Conservation (phyloP, 1,140 invertebrate genomes). For the Calephelis nemesis region DNA sequence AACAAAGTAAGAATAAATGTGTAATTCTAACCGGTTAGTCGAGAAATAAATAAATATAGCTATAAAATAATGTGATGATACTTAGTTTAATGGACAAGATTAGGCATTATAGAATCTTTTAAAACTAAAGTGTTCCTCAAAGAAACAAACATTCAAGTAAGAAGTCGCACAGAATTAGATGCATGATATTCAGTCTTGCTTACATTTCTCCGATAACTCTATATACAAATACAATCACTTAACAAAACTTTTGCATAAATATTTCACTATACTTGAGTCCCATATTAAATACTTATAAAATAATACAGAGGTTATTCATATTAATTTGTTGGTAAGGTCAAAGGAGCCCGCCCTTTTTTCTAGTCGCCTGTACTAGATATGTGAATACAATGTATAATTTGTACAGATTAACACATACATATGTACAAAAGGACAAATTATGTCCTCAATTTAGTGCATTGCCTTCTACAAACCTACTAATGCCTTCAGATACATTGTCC, state of each 20-base stretch:
- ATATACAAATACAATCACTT: constrained; percentile 55
- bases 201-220: constrained; percentile 46
- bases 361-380: constrained; percentile 63
- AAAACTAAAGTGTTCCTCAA: constrained; percentile 6
- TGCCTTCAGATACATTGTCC: constrained; percentile 35
- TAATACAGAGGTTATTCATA: constrained; percentile 63
- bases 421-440: constrained; percentile 7
- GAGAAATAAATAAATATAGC: constrained; percentile 66
- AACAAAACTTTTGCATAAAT: constrained; percentile 48
- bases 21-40: constrained; percentile 33
- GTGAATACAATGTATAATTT: constrained; percentile 46
- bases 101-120: constrained; percentile 48
- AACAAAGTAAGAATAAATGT: constrained; percentile 55
- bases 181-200: constrained; percentile 64
- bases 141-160: constrained; percentile 8
- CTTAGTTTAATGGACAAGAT: constrained; percentile 72
- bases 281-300: constrained; percentile 68
- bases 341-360: constrained; percentile 62
- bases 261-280: constrained; percentile 76
- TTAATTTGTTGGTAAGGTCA: constrained; percentile 47
- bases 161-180: constrained; percentile 32
- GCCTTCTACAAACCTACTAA: neutral
- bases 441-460: constrained; percentile 4
- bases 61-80: constrained; percentile 71
- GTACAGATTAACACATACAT: constrained; percentile 41